Base-by-base conservation (phyloP, 1,140 invertebrate genomes). In the Heliconius nattereri region DNA sequence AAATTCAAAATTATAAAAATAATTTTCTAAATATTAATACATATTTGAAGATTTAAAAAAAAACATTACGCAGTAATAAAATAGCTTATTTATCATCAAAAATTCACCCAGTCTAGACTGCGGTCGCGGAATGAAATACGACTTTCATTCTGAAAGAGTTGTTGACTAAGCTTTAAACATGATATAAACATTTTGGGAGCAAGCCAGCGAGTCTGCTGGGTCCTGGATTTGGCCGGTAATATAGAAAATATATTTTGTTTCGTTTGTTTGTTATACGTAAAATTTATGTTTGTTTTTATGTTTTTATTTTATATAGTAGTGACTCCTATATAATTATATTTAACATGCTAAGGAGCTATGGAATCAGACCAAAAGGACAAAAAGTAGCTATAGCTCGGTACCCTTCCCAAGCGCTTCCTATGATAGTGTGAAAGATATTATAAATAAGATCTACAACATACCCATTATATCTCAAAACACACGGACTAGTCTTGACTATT, bases 1-100 rank as follows among this genome's bases (percentile, higher is more conserved):
- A 45, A 45, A 13, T 45, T 45, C 13, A 45, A 45, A 45, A 45
- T 45, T 3, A 45, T 45, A 11, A 3, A 45, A 45, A 45, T 45
- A 5, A 13, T 40, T 40, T 40, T 40, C 3, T 40, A 40, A 40
- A 13, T 40, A 40, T 0, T 45, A 45, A 13, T 0, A 52, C 19
- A 52, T 52, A 52, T 52, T n/a, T 57, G n/a, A n/a, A 23, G 54
- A 8, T 57, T 57, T 9, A n/a, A 57, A 57, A 57, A 57, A 32
- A 23, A 71, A 71, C 32, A 19, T 19, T 20, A 7, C 20, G 35
- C 45, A 72, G 57, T 71, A 84, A 80, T 82, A 87, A 87, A 79
- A 82, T 74, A 71, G 16, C 37, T 78, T 83, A 82, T 87, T 87
- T 87, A 87, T 87, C 85, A 86, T 85, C 79, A 45, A 75, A 84